phyloP scores from a whole-genome alignment of 2,888 invertebrate genomes.

The Epistrophe grossulariae region DNA sequence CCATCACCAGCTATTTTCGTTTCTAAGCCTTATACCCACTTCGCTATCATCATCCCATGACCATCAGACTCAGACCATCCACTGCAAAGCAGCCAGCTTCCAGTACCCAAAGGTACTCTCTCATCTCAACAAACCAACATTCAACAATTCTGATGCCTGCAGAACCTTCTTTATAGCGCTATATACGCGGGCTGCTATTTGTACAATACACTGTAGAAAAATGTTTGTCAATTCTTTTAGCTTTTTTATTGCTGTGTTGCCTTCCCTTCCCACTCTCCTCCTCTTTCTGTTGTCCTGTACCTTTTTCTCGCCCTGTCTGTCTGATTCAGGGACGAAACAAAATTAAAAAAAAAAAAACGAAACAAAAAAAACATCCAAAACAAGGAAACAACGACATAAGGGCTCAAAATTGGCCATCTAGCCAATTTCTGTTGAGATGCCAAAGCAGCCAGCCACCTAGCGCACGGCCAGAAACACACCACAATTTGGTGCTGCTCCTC shows the following conservation, averaged over 20 bases:
- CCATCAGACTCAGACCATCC: constrained; percentile 34
- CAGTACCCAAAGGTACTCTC: constrained; percentile 56
- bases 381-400: constrained; percentile 71
- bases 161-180: constrained; percentile 48
- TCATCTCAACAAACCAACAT: constrained; percentile 26
- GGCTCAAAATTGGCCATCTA: constrained; percentile 75
- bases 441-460: constrained; percentile 71
- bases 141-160: constrained; percentile 47
- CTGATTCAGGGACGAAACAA: constrained; percentile 20
- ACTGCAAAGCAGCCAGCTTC: constrained; percentile 30
- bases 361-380: constrained; percentile 17
- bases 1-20: constrained; percentile 72
- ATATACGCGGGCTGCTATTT: constrained; percentile 60
- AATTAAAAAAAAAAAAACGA: constrained; percentile 2
- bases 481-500: constrained; percentile 26
- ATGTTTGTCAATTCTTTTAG: constrained; percentile 68
- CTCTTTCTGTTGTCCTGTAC: constrained; percentile 5
- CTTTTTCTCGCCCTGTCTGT: constrained; percentile 18
- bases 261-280: no score
- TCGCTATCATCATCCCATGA: constrained; percentile 68
- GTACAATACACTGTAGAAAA: constrained; percentile 68
- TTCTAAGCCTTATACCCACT: constrained; percentile 65
- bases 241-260: not conserved
- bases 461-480: constrained; percentile 63
- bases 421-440: constrained; percentile 72